Base-by-base conservation (phyloP, 2,888 invertebrate genomes). In the Bedellia somnulentella region DNA sequence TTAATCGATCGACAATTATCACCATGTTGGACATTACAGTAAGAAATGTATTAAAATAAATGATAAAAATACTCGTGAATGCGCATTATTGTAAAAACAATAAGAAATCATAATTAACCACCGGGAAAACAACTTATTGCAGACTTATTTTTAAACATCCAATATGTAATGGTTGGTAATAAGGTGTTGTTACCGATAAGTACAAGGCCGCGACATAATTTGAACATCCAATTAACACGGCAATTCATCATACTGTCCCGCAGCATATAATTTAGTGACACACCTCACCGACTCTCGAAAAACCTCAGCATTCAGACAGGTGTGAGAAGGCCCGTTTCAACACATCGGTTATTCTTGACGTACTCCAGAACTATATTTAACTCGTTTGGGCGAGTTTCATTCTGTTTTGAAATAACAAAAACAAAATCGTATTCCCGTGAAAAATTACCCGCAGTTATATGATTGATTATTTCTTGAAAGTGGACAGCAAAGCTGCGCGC, bases 391-490 rank as follows among this genome's bases (percentile, higher is more conserved):
- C 39, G 42, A 41, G 53, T 43, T 54, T 56, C 49, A 57, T 56
- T 52, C 52, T 56, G 52, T 61, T 62, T 63, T 58, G 59, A 56
- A 55, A 66, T 67, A 71, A 73, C 66, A 66, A 67, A 67, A 63
- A 50, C 45, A 44, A 30, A 32, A 23, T 6, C 10, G 24, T 13
- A 24, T 13, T 13, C 14, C 47, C 52, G 49, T 71, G 73, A 73
- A 70, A 71, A 70, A 73, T 73, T 62, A 62, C 66, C 61, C 55
- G 54, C 45, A 59, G 46, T 53, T 49, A 57, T 71, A 67, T 73
- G 73, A 73, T 71, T 68, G 70, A 73, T 73, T 58, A 64, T 70
- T 70, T 67, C 68, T 59, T 43, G 63, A 68, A 71, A 73, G 47
- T 49, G 47, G 44, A 44, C 47, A 46, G 42, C 45, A 44, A 41